Percentiles rank a stretch among this genome's conserved stretches.
Conservation (phyloP, 2,113 vertebrate species). For the Callipepla californica region DNA sequence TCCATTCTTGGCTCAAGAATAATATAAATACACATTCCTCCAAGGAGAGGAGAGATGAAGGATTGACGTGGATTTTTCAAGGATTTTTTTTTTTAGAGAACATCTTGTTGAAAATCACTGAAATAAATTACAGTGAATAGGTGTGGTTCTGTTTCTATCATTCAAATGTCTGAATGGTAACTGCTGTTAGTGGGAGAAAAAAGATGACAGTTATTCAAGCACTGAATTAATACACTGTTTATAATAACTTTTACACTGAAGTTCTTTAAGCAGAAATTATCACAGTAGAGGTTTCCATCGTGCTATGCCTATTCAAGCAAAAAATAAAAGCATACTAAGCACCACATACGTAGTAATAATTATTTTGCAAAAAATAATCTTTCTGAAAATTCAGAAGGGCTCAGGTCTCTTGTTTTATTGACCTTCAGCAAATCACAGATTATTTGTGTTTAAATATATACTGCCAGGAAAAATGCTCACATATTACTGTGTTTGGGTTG, state of each 20-base stretch:
- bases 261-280: background rate
- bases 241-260: background rate
- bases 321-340: background rate
- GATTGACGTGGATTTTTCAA: conserved; percentile 8
- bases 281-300: background rate
- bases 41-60: conserved; percentile 34
- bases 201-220: background rate
- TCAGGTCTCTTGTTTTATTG: background rate
- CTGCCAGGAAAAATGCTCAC: background rate
- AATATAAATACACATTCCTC: conserved; percentile 46
- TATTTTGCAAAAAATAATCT: background rate
- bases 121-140: conserved; percentile 1
- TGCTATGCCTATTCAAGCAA: background rate
- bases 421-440: background rate
- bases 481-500: background rate
- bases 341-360: background rate
- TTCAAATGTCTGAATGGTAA: conserved; percentile 4
- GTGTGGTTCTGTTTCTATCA: conserved; percentile 19
- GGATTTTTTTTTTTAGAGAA: background rate
- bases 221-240: background rate
- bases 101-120: conserved; percentile 36
- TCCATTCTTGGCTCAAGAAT: conserved; percentile 47
- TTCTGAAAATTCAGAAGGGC: background rate
- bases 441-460: background rate
- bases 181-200: background rate